Base-by-base conservation (phyloP, 2,113 vertebrate genomes). In the Heliornis fulica region DNA sequence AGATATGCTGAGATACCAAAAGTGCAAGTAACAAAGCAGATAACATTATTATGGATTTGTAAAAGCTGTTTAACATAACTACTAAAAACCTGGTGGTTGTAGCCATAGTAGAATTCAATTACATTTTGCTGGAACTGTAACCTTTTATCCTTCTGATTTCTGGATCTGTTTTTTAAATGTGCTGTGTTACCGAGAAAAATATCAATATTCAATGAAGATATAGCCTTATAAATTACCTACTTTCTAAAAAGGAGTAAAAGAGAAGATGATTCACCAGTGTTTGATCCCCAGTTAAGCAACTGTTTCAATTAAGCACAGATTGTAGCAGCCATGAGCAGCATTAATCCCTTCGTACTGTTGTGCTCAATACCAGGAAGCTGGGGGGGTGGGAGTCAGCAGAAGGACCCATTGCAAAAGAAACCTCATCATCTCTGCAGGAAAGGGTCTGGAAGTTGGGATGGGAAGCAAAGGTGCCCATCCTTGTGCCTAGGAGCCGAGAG, bases 181-280 rank as follows among this genome's bases (percentile, higher is more conserved):
- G 53, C 46, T 32, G 31, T 31, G 31, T 63, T 95, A 59, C 41
- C 68, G 43, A 60, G 61, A 72, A 89, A 83, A 83, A 56, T 25
- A 87, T 89, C 90, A 94, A 91, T 96, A 96, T 74, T 81, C 64
- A 84, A 34, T 87, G 72, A 83, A 59, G 40, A 22, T 36, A 28
- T 7, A 90, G 72, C 56, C 46, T 75, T 64, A 81, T 87, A 92
- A 96, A 89, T 92, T 78, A 91, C 46, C 60, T 82, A 51, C 32
- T 48, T 94, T 88, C 63, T 93, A 86, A 93, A 87, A 82, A 46
- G 77, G 71, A 38, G 5, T 66, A 43, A 75, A 92, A 86, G 77
- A 93, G 59, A 87, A 32, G 59, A 59, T 96, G 92, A 96, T 81
- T 93, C 88, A 93, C 36, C 69, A 63, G 34, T 63, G 63, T 90